Percentiles rank a stretch among this genome's conserved stretches.
Conservation (phyloP, 37 sponge, comb jelly and placozoan species). For the Geodia barretti region DNA sequence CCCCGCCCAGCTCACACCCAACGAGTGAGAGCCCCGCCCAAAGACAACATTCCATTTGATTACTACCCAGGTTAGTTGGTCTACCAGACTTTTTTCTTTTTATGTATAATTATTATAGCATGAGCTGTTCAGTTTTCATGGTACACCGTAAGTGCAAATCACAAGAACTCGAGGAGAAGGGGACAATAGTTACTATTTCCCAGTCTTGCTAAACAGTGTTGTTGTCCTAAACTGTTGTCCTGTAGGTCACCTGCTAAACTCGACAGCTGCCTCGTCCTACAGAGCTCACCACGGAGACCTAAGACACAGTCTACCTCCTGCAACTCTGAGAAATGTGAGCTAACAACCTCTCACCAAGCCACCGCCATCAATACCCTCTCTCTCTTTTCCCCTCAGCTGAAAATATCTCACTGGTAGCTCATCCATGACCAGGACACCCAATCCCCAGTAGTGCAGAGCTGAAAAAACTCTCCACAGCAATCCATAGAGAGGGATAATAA, state of each 20-base stretch:
- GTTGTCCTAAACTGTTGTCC: neutral
- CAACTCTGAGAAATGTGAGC: neutral
- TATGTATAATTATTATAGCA: neutral
- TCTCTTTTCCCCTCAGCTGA: constrained; percentile 4
- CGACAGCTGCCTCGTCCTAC: constrained; percentile 10
- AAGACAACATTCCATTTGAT: constrained; percentile 18
- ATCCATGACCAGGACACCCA: too few species aligned
- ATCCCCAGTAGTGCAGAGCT: too few species aligned
- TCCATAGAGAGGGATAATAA: too few species aligned
- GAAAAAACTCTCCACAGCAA: too few species aligned
- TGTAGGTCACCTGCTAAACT: constrained; percentile 7
- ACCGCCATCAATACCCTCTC: too few species aligned
- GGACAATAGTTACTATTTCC: too few species aligned
- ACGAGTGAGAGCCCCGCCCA: neutral
- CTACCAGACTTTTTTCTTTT: neutral
- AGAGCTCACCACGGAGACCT: neutral
- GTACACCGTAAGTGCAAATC: neutral
- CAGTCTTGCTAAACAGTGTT: too few species aligned
- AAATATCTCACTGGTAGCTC: constrained; percentile 43
- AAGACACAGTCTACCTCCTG: neutral
- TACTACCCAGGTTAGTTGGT: constrained; percentile 5
- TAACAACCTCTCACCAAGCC: neutral
- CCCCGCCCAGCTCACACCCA: neutral
- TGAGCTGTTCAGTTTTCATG: too few species aligned
- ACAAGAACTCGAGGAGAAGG: neutral